Base-by-base conservation (phyloP, 2,888 invertebrate species). In the Cryptocephalus primarius region DNA sequence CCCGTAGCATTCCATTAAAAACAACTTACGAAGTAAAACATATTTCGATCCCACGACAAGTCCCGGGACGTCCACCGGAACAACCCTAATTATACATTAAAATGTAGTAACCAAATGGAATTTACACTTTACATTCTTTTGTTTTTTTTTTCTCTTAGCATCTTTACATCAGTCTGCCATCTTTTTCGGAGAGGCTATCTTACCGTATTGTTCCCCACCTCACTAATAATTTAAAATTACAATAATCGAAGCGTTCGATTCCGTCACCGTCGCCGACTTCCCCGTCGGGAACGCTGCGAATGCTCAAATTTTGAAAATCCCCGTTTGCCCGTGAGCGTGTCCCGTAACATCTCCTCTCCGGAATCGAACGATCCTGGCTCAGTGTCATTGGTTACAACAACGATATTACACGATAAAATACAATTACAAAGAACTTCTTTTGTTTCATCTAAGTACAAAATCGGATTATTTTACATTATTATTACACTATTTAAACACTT, bases 161-260 rank as follows among this genome's bases (percentile, higher is more conserved):
- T 65, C 70, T 71, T 71, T 70, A 71, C 70, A 71, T 71, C 71
- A 71, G 71, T 71, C 71, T 70, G 68, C 62, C 63, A 60, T 61
- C 53, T 22, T 22, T 22, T 60, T 56, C 50, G 55, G 55, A 43
- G 34, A 51, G 62, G 63, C 65, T 60, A 55, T 60, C 60, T 60
- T 52, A 57, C 57, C 56, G 53, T 53, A 8, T 43, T 56, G 55
- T 57, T 62, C 63, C 61, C 62, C 60, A 56, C 59, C 63, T 57
- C 60, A 56, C 52, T 55, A 55, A 52, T 22, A 36, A 36, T 36
- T 54, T 48, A 48, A 40, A 31, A 33, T 22, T 22, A 22, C 22
- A 22, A 22, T 22, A 22, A 22, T 22, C n/a, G 22, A 22, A 22
- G 22, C 22, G 22, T 22, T 22, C 22, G 22, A 22, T 22, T 22